Conservation (phyloP, 92 coral and sea anemone genomes). For the Heteractis magnifica region DNA sequence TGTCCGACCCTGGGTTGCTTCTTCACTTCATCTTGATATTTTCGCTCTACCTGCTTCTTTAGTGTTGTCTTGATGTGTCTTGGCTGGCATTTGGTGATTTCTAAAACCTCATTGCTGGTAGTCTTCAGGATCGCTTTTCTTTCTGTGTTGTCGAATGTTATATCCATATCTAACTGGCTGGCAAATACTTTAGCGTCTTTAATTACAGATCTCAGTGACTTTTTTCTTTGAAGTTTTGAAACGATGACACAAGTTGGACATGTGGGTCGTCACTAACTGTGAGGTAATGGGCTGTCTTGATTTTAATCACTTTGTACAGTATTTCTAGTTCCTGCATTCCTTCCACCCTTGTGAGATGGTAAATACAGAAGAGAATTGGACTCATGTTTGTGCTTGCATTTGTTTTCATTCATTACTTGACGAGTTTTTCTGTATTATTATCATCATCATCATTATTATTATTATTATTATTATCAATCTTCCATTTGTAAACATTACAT, state of each 20-base stretch:
- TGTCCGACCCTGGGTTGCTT: constrained; percentile 6
- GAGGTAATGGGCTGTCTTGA: constrained; percentile 17
- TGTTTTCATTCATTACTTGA: constrained; percentile 13
- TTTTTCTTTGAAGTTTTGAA: constrained; percentile 4
- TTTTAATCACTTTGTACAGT: neutral
- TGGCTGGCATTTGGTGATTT: too few species aligned
- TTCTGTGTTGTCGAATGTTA: neutral
- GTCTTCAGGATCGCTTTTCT: neutral
- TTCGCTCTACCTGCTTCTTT: too few species aligned
- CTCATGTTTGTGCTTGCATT: neutral
- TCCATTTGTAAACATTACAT: too few species aligned
- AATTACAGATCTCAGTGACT: constrained; percentile 11
- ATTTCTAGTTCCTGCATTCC: neutral
- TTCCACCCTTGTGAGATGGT: neutral
- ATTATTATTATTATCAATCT: too few species aligned
- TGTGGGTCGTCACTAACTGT: constrained; percentile 12
- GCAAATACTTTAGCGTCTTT: neutral
- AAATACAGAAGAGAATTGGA: neutral
- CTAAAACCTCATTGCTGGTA: too few species aligned
- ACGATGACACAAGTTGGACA: neutral
- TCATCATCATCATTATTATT: too few species aligned
- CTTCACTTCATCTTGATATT: neutral
- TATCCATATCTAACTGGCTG: neutral
- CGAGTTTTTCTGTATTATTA: constrained; percentile 17
- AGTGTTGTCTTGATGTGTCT: too few species aligned